Base-by-base conservation (phyloP, 1,140 invertebrate species). In the Neodiprion lecontei region DNA sequence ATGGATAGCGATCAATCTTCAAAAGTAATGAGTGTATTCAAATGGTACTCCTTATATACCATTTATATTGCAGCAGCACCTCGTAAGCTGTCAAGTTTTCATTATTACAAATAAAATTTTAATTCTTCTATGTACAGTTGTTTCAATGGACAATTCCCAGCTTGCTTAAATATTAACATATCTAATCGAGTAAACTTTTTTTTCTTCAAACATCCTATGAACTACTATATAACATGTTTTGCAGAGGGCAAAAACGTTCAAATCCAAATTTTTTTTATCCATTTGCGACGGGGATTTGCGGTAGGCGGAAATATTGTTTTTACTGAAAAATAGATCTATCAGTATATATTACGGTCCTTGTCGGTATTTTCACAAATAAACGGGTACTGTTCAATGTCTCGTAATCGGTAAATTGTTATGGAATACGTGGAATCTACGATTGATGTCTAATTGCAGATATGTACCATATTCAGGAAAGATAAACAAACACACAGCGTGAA, bases 391-490 rank as follows among this genome's bases (percentile, higher is more conserved):
- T 40, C 2, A 40, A 40, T 40, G 28, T 40, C 28, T 40, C 28
- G 28, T 40, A 40, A 61, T 61, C 53, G 53, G n/a, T 61, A 17
- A 61, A 61, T 61, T 61, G 53, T 61, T 4, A 61, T 61, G 8
- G 53, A 61, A 61, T 61, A 17, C n/a, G 11, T 61, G 53, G 53
- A 17, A 61, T 61, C 53, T 61, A 61, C 53, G 53, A 61, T 61
- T 61, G 9, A 72, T 83, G 83, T 87, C 74, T 86, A 79, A 74
- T 87, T 87, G 79, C 86, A 87, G 86, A 84, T 87, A 81, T 87
- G 85, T 87, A 87, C 82, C 81, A 85, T 87, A 87, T 83, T 86
- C 84, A 79, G 82, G 79, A 86, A 83, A 83, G 81, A 77, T 83
- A 87, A 84, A 80, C 12, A 65, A 69, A 69, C 40, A 69, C 84